These are phyloP conservation scores for Drosophila chauvacae DNA, from an alignment of 1,140 invertebrate species.

Conservation along the genomic window DNA sequence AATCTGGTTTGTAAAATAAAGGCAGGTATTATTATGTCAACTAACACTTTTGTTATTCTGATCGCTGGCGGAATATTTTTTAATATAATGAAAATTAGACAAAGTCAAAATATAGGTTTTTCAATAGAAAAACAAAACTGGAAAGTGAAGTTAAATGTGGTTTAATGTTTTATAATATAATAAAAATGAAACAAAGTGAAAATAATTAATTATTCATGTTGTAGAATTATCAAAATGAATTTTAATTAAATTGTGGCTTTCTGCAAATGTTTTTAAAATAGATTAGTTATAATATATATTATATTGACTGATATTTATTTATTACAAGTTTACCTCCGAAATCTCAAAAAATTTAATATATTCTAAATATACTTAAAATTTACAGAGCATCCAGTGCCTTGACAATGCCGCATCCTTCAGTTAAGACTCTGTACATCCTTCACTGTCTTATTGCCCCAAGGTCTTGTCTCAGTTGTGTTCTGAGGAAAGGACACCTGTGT, in stretches of 20 bases:
- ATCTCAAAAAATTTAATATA: not conserved
- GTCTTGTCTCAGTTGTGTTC: conserved; percentile 14
- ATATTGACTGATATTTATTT: not conserved
- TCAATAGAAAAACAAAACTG: too few relatives aligned
- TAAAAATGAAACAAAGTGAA: too few relatives aligned
- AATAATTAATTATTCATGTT: not conserved
- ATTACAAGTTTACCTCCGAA: not conserved
- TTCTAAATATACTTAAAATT: not conserved
- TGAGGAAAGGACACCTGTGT: conserved; percentile 42
- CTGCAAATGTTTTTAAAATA: not conserved
- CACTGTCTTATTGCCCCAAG: conserved; percentile 18
- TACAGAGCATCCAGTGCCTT: not conserved
- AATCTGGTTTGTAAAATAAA: not conserved
- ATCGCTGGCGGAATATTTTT: not conserved
- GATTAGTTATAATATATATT: not conserved
- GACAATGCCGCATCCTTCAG: not conserved
- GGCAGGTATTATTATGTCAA: not conserved
- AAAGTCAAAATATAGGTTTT: too few relatives aligned
- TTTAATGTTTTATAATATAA: too few relatives aligned
- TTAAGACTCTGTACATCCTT: conserved; percentile 2
- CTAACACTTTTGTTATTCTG: not conserved
- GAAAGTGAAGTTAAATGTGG: not conserved
- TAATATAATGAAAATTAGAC: not conserved
- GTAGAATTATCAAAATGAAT: not conserved
- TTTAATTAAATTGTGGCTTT: not conserved